Conservation (phyloP, 37 sponge, comb jelly and placozoan genomes). For the Diacarnus erythraeanus region DNA sequence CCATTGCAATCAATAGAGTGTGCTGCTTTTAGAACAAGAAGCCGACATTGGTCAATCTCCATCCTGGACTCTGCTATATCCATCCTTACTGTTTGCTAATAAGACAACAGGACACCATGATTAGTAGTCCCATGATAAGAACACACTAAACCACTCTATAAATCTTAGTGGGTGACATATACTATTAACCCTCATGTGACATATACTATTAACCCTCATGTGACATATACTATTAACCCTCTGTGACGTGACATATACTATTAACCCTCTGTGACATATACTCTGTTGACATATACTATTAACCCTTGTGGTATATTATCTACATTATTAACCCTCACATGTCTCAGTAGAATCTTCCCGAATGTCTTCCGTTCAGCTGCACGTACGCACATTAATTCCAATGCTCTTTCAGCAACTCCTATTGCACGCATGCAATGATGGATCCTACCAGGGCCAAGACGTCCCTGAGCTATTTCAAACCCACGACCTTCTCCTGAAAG, state of each 20-base stretch:
- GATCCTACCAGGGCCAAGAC: constrained; percentile 91
- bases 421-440: constrained; percentile 95
- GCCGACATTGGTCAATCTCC: constrained; percentile 84
- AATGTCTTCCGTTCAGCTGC: constrained; percentile 67
- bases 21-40: constrained; percentile 84
- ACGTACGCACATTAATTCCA: constrained; percentile 72
- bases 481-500: constrained; percentile 87
- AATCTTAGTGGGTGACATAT: no score
- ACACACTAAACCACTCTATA: no score
- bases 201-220: no score
- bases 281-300: no score
- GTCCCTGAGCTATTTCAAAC: constrained; percentile 95
- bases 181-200: no score
- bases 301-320: no score
- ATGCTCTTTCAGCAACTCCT: constrained; percentile 83
- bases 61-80: constrained; percentile 80
- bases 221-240: no score
- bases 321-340: constrained; percentile 52
- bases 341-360: constrained; percentile 58
- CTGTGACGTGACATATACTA: no score
- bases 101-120: neutral
- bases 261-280: no score
- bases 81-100: constrained; percentile 70
- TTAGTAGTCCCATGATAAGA: neutral
- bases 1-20: constrained; percentile 75